These are phyloP conservation scores for Cyphomyrus plagiostoma DNA, from an alignment of 2,113 vertebrate genomes.

Conservation along the genomic window DNA sequence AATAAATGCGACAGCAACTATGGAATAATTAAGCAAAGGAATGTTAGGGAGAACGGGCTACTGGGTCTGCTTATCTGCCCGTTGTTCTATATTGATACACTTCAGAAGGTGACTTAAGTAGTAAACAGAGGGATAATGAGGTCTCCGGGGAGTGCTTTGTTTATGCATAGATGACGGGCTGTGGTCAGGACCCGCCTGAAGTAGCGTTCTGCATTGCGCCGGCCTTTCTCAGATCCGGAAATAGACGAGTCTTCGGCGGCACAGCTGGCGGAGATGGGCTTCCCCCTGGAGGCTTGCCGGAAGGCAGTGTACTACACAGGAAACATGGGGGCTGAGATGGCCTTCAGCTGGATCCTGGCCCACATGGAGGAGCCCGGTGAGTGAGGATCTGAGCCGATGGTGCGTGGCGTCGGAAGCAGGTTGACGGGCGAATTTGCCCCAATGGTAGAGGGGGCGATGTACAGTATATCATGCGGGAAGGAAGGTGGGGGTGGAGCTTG, in stretches of 20 bases:
- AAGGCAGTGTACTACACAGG: constrained; percentile 98
- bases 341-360: constrained; percentile 98
- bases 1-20: background rate
- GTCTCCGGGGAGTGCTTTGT: background rate
- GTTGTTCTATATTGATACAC: background rate
- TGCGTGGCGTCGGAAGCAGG: too few species aligned
- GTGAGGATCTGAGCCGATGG: constrained; percentile 14
- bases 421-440: background rate
- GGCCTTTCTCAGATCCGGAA: constrained; percentile 71
- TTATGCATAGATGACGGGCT: background rate
- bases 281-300: constrained; percentile 89
- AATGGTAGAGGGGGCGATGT: background rate
- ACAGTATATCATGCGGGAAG: background rate
- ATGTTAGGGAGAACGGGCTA: background rate
- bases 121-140: background rate
- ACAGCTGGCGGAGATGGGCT: constrained; percentile 98
- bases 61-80: background rate
- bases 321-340: constrained; percentile 92
- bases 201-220: background rate
- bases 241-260: constrained; percentile 89
- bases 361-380: constrained; percentile 98
- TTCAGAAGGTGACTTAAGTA: background rate
- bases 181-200: background rate
- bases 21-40: background rate
- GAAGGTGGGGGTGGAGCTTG: background rate